These are phyloP conservation scores for Buphagus erythrorhynchus DNA, from an alignment of 2,797 vertebrate species.

Conservation along the genomic window DNA sequence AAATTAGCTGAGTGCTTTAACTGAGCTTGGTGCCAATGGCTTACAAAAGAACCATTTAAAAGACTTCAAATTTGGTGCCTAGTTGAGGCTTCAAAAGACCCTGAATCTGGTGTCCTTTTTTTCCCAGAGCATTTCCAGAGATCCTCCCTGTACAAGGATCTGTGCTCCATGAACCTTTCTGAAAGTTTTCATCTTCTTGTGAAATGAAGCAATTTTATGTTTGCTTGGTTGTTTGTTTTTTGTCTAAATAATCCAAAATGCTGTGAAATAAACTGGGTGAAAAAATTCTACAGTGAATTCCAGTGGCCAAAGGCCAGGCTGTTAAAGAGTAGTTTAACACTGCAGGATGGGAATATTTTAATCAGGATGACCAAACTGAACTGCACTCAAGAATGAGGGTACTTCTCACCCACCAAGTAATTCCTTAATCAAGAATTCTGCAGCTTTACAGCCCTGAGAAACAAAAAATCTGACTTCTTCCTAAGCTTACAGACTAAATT, in stretches of 20 bases:
- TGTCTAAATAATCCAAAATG: constrained; percentile 51
- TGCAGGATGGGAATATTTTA: constrained; percentile 40
- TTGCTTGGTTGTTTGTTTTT: not conserved
- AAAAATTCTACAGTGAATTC: constrained; percentile 25
- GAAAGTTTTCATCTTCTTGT: not conserved
- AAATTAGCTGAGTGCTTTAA: constrained; percentile 17
- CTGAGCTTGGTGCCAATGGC: not conserved
- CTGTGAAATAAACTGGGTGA: constrained; percentile 21
- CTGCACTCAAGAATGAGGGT: not conserved
- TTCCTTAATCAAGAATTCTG: constrained; percentile 10
- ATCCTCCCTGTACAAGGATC: not conserved
- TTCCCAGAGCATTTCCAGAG: not conserved
- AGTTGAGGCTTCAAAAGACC: not conserved
- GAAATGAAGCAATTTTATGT: not conserved
- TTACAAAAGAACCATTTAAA: not conserved
- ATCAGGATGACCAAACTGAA: constrained; percentile 44
- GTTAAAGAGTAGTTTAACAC: constrained; percentile 25
- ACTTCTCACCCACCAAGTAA: constrained; percentile 17
- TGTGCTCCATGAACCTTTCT: not conserved
- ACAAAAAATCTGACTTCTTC: not conserved
- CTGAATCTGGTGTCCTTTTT: not conserved
- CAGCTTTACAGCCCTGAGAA: constrained; percentile 31
- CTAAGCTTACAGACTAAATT: not conserved
- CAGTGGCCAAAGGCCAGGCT: constrained; percentile 10
- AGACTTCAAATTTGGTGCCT: not conserved